Base-by-base conservation (phyloP, 2,888 invertebrate genomes). In the Drosophila rubida region DNA sequence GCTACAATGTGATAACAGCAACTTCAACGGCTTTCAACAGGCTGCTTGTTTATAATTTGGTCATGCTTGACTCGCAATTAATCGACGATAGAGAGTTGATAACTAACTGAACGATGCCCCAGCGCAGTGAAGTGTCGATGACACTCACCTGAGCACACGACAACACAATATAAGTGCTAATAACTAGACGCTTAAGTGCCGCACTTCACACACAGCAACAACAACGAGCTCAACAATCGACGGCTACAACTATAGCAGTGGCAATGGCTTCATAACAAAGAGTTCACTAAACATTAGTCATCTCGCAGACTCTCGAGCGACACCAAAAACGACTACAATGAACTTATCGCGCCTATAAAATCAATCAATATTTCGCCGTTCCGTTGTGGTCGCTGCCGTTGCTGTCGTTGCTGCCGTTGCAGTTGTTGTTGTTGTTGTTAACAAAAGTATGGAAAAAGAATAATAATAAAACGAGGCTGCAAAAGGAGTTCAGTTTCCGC, bases 311-410 rank as follows among this genome's bases (percentile, higher is more conserved):
- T 39, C 53, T 64, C 42, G 70, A 46, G 49, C 69, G 64, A 79
- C 57, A 63, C 46, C 23, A 53, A 62, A 58, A 46, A 13, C 30
- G 48, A 60, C 72, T 62, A 70, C 77, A 75, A 77, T 67, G 70
- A 80, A 80, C 75, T 81, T 87, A 84, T 87, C 83, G 84, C 76
- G 75, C 78, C 82, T 84, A 81, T 80, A 84, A 84, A 87, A 80
- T 87, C 85, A 84, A 84, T 87, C 82, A 84, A 69, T 65, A 59
- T 72, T 79, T 54, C 7, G 25, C 39, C 35, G 32, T n/a, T 32
- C n/a, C 30, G 30, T 11, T 30, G 30, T 4, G 11, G 30, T 11
- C 11, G 49, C 50, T 19, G 16, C 11, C 19, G 16, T 9, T 13
- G 53, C 14, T 23, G 30, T 46, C 9, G 16, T 4, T 41, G 16